A percentile compares a stretch with the other conserved stretches of the same genome.
Conservation (phyloP, 2,888 invertebrate species). For the Sphaeridia pumilis region DNA sequence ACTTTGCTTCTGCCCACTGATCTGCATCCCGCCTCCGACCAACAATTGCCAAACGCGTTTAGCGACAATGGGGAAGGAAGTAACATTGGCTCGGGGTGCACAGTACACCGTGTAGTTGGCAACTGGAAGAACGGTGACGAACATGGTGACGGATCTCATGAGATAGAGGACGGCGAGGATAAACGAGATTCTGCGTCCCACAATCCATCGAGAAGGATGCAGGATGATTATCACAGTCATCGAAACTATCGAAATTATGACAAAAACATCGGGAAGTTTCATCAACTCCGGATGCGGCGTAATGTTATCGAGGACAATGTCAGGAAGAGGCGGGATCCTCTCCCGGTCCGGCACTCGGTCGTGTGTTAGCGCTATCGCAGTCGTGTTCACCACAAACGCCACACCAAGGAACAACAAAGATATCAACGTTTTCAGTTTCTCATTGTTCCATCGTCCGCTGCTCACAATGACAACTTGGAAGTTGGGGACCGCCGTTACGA, state of each 20-base stretch:
- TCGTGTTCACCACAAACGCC: slow-evolving; percentile 27
- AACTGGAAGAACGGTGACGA: slow-evolving; percentile 42
- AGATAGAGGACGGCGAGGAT: slow-evolving; percentile 39
- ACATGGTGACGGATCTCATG: slow-evolving; percentile 40
- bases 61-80: slow-evolving; percentile 29
- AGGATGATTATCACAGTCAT: slow-evolving; percentile 39
- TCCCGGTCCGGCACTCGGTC: slow-evolving; percentile 41
- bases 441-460: too few relatives aligned
- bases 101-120: slow-evolving; percentile 42
- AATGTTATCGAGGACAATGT: slow-evolving; percentile 41
- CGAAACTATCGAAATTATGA: slow-evolving; percentile 39
- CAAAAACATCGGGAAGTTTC: slow-evolving; percentile 41
- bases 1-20: slow-evolving; percentile 41
- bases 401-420: slow-evolving; percentile 30
- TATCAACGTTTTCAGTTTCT: slow-evolving; percentile 37
- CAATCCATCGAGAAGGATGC: slow-evolving; percentile 41
- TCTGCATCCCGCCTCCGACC: slow-evolving; percentile 41
- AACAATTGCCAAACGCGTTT: slow-evolving; percentile 39
- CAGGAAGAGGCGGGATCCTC: slow-evolving; percentile 41
- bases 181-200: slow-evolving; percentile 39
- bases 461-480: too few relatives aligned
- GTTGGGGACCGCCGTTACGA: background rate
- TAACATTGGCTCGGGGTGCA: slow-evolving; percentile 39
- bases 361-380: slow-evolving; percentile 41
- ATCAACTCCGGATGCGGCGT: slow-evolving; percentile 40